Base-by-base conservation (phyloP, 2,888 invertebrate species). In the Parapristionchus giblindavisi region DNA sequence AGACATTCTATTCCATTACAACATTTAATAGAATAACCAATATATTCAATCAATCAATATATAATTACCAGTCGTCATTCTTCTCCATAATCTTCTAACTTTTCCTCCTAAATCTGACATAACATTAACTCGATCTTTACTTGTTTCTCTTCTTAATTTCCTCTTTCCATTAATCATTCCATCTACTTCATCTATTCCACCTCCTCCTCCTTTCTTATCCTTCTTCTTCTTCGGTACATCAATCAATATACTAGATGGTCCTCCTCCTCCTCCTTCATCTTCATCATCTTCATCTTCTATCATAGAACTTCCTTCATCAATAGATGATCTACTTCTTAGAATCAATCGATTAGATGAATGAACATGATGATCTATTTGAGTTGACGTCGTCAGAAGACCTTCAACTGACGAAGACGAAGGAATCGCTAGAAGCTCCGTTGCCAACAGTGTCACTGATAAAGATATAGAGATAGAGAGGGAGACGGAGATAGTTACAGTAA, bases 111-210 rank as follows among this genome's bases (percentile, higher is more conserved):
- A 56, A 3, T 71, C 71, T 56, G 36, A 34, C 11, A 68, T 68
- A 21, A 54, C 71, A 5, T 24, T 51, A 21, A 38, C 56, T 72
- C 65, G 36, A 48, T 60, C 54, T 56, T 51, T 40, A 5, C 68
- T 56, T 32, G 61, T 52, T 63, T 68, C 63, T 29, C 61, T 70
- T 56, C 63, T 63, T 72, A 56, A 38, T 27, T 60, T 72, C 21
- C 43, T 65, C 58, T 75, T 68, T 48, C 77, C 71, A 65, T 75
- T 51, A 65, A 77, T 70, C 43, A 65, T 29, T 56, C 43, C 36
- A 27, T 75, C 63, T 32, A 40, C 74, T 27, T 51, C 74, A 17
- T 68, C 68, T n/a, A n/a, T n/a, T n/a, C n/a, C n/a, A n/a, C n/a
- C 51, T 29, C 29, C 21, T 68, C 51, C 29, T 68, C 17, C 51